Evolutionary conservation across 1,140 invertebrate genomes (phyloP).

Genomic region (Dinoponera quadriceps): DNA sequence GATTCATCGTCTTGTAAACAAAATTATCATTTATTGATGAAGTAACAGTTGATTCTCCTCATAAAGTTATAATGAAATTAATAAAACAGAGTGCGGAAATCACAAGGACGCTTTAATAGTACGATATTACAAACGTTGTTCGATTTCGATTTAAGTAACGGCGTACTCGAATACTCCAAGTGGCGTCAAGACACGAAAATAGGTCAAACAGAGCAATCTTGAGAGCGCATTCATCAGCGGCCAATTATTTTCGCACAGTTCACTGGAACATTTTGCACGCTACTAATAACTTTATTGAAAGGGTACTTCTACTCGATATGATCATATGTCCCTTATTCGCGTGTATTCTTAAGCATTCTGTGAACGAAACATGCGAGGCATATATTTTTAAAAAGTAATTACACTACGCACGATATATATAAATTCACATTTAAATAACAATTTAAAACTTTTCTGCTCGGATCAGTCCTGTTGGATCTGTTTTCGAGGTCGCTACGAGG

Average conservation of each 20-base stretch:
- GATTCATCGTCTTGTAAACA: not conserved
- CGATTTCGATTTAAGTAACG: conserved; percentile 26
- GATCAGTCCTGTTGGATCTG: too few species aligned
- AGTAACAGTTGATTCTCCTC: not conserved
- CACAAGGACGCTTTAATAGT: not conserved
- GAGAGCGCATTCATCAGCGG: conserved; percentile 77
- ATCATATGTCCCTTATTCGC: not conserved
- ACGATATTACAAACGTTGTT: not conserved
- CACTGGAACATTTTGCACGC: conserved; percentile 65
- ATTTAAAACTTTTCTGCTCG: too few species aligned
- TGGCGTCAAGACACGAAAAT: conserved; percentile 45
- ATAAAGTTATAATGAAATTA: not conserved
- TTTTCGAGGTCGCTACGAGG: too few species aligned
- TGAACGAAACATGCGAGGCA: too few species aligned
- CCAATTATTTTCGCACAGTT: conserved; percentile 81
- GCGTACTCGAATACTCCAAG: conserved; percentile 25
- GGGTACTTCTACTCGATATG: not conserved
- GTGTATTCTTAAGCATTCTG: not conserved
- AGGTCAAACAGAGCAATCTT: conserved; percentile 52
- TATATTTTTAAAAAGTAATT: not conserved
- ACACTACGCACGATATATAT: too few species aligned
- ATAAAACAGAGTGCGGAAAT: not conserved
- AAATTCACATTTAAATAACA: too few species aligned
- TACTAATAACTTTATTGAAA: conserved; percentile 41
- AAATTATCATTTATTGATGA: not conserved